phyloP scores from a whole-genome alignment of 2,888 invertebrate genomes.

The Lycophotia porphyrea region DNA sequence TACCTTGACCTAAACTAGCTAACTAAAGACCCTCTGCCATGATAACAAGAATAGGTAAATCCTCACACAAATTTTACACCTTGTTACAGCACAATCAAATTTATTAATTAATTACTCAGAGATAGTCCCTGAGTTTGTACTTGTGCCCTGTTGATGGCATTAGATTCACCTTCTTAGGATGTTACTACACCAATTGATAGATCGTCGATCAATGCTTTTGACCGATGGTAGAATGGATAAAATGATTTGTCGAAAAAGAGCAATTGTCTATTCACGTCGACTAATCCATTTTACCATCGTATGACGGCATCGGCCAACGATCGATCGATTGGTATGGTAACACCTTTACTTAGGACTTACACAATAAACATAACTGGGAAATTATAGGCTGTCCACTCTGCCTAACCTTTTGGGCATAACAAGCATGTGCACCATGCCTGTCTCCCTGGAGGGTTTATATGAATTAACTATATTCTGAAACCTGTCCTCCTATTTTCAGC shows the following conservation, averaged over 20 bases:
- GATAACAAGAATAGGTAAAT: background rate
- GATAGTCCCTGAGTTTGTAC: background rate
- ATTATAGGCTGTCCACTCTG: background rate
- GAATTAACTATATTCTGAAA: background rate
- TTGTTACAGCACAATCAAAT: background rate
- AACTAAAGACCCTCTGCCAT: background rate
- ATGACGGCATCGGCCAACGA: no score
- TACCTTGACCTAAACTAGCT: background rate
- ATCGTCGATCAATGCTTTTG: no score
- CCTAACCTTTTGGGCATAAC: background rate
- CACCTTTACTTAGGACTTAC: background rate
- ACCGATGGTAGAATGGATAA: no score
- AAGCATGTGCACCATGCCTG: background rate
- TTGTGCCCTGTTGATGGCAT: background rate
- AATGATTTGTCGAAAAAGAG: no score
- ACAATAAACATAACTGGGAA: background rate
- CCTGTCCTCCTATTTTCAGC: constrained; percentile 82
- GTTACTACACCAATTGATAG: no score
- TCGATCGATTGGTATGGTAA: no score
- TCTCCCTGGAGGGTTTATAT: no score
- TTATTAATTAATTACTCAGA: background rate
- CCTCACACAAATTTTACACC: no score
- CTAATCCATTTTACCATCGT: no score
- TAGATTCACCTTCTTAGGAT: background rate
- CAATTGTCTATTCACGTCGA: no score